Evolutionary conservation across 30 jellyfish, hydroid and myxozoan species (phyloP), one percentile per base, ranked within the genome.

Genomic region (Clytia hemisphaerica): DNA sequence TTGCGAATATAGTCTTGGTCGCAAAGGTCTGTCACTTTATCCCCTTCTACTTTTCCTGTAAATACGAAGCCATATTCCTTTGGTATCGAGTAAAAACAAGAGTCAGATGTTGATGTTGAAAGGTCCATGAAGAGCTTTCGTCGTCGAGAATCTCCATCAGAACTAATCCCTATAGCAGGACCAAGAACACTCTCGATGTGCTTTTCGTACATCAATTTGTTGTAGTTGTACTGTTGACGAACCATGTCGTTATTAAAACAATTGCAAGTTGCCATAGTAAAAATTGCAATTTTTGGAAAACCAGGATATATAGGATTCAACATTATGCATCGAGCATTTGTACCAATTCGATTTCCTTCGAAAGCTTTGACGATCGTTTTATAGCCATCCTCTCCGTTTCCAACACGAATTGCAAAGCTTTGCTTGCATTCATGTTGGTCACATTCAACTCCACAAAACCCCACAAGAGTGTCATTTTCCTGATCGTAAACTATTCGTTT

Each of bases 91-190:
- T 55, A 26, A 22, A 6, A 55, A 5, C 70, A 9, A 19, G 19
- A 44, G 4, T 36, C 32, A 51, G 28, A 12, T 67, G 79, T 57
- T 44, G 45, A 66, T 24, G 73, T 48, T 9, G 73, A 32, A 30
- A 48, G 82, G 35, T 9, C 19, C 45, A n/a, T 25, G 29, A 9
- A 54, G n/a, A 71, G 38, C 47, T 71, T 71, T 1, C 82, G 61
- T 49, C 82, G 15, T 54, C 75, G 50, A n/a, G 75, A 71, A 36
- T 71, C 82, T 4, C 82, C 82, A 21, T 71, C 82, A 54, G 82
- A 50, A 2, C 73, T 45, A 1, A 48, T 71, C 12, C 82, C 82
- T 25, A 71, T 71, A 1, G 22, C 82, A 18, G 82, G 62, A 34
- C 82, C 82, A 12, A 71, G n/a, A 49, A 33, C 37, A 14, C 73